phyloP scores from a whole-genome alignment of 2,797 vertebrate species.

The Danio albolineatus region DNA sequence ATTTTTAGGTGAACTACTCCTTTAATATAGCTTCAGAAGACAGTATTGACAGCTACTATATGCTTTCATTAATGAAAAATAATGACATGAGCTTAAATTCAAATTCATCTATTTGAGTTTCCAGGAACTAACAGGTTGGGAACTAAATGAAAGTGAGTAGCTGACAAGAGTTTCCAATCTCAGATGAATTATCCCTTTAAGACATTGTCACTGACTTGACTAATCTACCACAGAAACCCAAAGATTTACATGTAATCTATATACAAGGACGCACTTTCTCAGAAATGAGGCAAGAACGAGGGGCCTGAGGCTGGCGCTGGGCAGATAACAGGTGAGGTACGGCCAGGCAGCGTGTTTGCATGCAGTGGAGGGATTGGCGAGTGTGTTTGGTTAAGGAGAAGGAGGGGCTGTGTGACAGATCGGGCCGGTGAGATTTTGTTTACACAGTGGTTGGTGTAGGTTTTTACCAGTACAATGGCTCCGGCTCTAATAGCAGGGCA shows the following conservation, averaged over 20 bases:
- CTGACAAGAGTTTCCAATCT: background rate
- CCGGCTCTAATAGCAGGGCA: constrained; percentile 22
- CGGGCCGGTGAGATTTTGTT: constrained; percentile 38
- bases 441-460: constrained; percentile 45
- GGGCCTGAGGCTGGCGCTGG: constrained; percentile 21
- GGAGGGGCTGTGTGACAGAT: constrained; percentile 30
- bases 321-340: constrained; percentile 49
- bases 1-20: background rate
- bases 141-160: background rate
- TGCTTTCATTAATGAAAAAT: background rate
- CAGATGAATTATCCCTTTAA: background rate
- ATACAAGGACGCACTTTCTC: constrained; percentile 30
- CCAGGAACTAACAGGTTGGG: background rate
- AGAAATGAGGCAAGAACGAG: constrained; percentile 9
- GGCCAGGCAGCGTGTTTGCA: constrained; percentile 21
- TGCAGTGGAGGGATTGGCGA: constrained; percentile 34
- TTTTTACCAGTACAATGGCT: constrained; percentile 45
- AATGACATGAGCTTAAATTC: background rate
- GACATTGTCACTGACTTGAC: background rate
- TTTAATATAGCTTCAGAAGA: too few species aligned
- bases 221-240: background rate
- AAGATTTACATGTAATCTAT: constrained; percentile 21
- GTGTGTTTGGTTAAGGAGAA: constrained; percentile 45
- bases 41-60: background rate
- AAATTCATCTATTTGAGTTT: background rate